phyloP scores from a whole-genome alignment of 2,797 vertebrate species.

The Sebastes iracundus region DNA sequence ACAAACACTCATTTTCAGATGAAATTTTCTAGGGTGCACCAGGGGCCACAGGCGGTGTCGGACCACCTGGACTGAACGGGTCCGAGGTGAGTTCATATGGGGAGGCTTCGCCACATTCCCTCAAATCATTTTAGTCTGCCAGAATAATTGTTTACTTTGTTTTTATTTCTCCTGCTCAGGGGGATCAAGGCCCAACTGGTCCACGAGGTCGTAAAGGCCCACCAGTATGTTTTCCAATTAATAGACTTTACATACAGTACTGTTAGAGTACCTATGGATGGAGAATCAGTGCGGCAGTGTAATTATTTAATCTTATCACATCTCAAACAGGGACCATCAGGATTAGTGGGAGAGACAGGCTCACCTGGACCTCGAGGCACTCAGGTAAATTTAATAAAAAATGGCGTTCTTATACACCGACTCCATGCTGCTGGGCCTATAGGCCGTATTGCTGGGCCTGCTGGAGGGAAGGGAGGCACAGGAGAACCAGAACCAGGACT shows the following conservation, averaged over 20 bases:
- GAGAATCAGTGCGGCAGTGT: not conserved
- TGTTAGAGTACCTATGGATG: not conserved
- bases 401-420: not conserved
- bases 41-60: slow-evolving; percentile 76
- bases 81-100: slow-evolving; percentile 79
- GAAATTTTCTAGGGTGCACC: slow-evolving; percentile 76
- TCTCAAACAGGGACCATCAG: slow-evolving; percentile 79
- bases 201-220: slow-evolving; percentile 80
- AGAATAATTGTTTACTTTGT: not conserved
- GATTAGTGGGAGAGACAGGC: slow-evolving; percentile 80
- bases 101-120: not conserved
- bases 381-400: slow-evolving; percentile 72
- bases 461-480: too few species aligned
- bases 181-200: slow-evolving; percentile 82
- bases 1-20: not conserved
- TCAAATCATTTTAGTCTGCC: not conserved
- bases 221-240: slow-evolving; percentile 58
- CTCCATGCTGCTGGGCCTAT: too few species aligned
- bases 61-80: slow-evolving; percentile 81
- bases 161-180: slow-evolving; percentile 68
- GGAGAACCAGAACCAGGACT: too few species aligned
- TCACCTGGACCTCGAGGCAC: slow-evolving; percentile 74
- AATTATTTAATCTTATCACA: not conserved
- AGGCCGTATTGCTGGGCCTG: too few species aligned
- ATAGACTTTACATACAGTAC: not conserved